phyloP scores from a whole-genome alignment of 1,140 invertebrate species.

The Trichogramma pretiosum region DNA sequence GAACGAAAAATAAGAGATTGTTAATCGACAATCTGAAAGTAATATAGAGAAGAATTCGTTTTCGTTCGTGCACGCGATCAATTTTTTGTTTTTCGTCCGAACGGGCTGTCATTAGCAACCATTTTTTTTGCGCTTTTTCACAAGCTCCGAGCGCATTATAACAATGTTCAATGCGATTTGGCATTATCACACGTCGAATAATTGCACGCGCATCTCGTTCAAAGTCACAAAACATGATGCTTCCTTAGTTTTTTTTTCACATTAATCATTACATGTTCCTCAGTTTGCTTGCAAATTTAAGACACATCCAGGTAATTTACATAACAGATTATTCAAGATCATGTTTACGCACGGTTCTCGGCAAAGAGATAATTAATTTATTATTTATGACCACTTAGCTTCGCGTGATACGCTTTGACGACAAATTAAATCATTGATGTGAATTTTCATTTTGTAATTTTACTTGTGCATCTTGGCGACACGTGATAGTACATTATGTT shows the following conservation, averaged over 20 bases:
- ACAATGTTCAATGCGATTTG: too few species aligned
- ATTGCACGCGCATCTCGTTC: too few species aligned
- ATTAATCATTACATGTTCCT: background rate
- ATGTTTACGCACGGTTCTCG: too few species aligned
- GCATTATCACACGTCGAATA: too few species aligned
- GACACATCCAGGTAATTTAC: constrained; percentile 4
- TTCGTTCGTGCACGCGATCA: too few species aligned
- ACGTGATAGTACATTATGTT: constrained; percentile 9
- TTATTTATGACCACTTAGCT: background rate
- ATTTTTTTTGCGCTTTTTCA: background rate
- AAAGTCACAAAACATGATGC: too few species aligned
- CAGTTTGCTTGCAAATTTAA: too few species aligned
- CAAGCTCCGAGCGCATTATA: too few species aligned
- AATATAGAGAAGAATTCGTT: too few species aligned
- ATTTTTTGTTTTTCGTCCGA: too few species aligned
- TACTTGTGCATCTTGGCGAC: background rate
- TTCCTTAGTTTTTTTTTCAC: background rate
- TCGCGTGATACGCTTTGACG: constrained; percentile 3
- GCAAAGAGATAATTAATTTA: background rate
- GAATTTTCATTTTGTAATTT: constrained; percentile 10
- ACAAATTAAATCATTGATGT: constrained; percentile 11
- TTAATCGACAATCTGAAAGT: too few species aligned
- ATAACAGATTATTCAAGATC: constrained; percentile 10
- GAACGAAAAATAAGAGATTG: background rate
- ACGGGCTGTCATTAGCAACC: background rate